A percentile compares a stretch with the other conserved stretches of the same genome.
Conservation (phyloP, 2,888 invertebrate genomes). For the Urechis unicinctus region DNA sequence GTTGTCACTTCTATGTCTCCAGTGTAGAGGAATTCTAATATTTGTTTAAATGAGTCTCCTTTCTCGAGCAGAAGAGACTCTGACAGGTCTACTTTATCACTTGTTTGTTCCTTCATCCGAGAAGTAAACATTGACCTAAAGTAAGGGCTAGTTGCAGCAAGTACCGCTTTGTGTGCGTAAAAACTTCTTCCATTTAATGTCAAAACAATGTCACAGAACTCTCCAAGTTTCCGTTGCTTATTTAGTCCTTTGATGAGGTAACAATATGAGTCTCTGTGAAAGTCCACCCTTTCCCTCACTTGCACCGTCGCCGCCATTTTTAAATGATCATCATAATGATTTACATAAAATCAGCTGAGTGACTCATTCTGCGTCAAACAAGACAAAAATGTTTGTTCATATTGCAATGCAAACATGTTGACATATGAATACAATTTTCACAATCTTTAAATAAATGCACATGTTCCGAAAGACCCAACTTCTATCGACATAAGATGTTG, state of each 20-base stretch:
- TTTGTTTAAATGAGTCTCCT: slow-evolving; percentile 33
- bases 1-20: slow-evolving; percentile 34
- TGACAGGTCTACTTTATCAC: slow-evolving; percentile 35
- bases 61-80: slow-evolving; percentile 37
- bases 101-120: slow-evolving; percentile 39
- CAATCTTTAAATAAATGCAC: no score
- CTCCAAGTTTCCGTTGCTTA: slow-evolving; percentile 39
- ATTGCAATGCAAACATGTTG: no score
- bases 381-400: no score
- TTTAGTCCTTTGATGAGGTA: slow-evolving; percentile 18
- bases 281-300: slow-evolving; percentile 13
- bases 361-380: no score
- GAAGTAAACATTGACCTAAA: slow-evolving; percentile 47
- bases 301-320: slow-evolving; percentile 15
- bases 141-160: slow-evolving; percentile 44
- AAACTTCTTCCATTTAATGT: slow-evolving; percentile 31
- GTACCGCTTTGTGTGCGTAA: slow-evolving; percentile 36
- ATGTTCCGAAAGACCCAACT: no score
- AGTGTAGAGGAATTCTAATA: slow-evolving; percentile 42
- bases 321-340: slow-evolving; percentile 3
- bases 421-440: no score
- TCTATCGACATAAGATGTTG: no score
- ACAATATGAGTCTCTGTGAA: slow-evolving; percentile 14
- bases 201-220: slow-evolving; percentile 40
- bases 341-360: no score